Evolutionary conservation across 2,888 invertebrate genomes (phyloP), one percentile per base, ranked within the genome.

Genomic region (Hofmannophila pseudospretella): DNA sequence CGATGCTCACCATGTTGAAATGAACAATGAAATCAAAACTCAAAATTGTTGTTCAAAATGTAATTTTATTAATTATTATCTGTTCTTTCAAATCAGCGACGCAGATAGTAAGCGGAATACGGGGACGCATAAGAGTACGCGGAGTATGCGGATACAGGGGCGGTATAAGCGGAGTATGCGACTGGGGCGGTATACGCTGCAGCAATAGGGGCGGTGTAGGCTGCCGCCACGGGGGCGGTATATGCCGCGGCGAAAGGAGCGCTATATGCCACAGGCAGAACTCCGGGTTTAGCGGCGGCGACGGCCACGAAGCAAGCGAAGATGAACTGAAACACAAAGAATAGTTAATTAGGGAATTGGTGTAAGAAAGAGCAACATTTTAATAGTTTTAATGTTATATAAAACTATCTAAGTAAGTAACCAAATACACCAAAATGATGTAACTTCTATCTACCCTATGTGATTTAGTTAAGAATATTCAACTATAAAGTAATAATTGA

Each of bases 251-350:
- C 16, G 16, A 16, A 3, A 4, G 5, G 16, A 16, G n/a, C n/a
- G n/a, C n/a, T n/a, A 14, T 39, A 42, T 2, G 48, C 48, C 7
- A 47, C 30, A 8, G 20, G 20, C 7, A 47, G 34, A 8, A 51
- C 32, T 26, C 61, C 54, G 32, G 50, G 51, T 38, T 51, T 56
- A 37, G 74, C 79, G 12, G 68, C 59, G 29, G 67, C 72, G 34
- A 72, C 36, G 32, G 71, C 76, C 59, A 78, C 36, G 49, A 79
- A 50, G 53, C 75, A 77, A 38, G 68, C 69, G 56, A 77, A 52
- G 39, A 79, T 53, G 44, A 77, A 53, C 79, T 81, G 66, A 0
- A 67, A 70, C 36, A 39, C 34, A 44, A 49, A 45, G 3, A 20
- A 20, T 16, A 16, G 1, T 23, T 35, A 74, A 84, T 85, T 42